phyloP scores from a whole-genome alignment of 2,888 invertebrate species.

The Polymixis flavicincta region DNA sequence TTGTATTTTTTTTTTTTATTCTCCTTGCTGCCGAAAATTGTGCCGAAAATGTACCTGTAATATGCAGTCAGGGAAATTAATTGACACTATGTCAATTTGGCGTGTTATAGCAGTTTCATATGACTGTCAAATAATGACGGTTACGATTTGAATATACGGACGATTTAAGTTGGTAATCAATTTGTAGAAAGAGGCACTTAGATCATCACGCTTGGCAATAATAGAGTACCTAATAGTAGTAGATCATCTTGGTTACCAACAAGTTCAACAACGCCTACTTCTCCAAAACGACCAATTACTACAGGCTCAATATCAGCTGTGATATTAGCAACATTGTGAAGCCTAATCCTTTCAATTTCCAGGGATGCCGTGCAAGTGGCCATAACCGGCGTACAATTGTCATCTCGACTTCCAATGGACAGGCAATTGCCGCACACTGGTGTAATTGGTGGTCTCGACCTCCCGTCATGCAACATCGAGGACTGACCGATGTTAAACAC shows the following conservation, averaged over 20 bases:
- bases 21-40: no score
- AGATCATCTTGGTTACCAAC: not conserved
- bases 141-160: not conserved
- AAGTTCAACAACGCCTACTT: not conserved
- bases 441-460: constrained; percentile 76
- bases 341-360: constrained; percentile 56
- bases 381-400: constrained; percentile 78
- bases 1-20: no score
- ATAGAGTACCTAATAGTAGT: not conserved
- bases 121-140: not conserved
- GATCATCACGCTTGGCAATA: not conserved
- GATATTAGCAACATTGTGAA: constrained; percentile 26
- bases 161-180: not conserved
- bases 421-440: constrained; percentile 78
- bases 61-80: not conserved
- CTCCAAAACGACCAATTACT: constrained; percentile 5
- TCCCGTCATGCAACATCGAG: constrained; percentile 55
- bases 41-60: not conserved
- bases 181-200: not conserved
- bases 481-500: constrained; percentile 53
- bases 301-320: constrained; percentile 23
- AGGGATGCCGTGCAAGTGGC: constrained; percentile 74
- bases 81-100: not conserved
- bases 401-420: constrained; percentile 65
- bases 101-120: not conserved